These are phyloP conservation scores for Caiman crocodilus DNA, from an alignment of 2,797 vertebrate genomes.

Conservation along the genomic window DNA sequence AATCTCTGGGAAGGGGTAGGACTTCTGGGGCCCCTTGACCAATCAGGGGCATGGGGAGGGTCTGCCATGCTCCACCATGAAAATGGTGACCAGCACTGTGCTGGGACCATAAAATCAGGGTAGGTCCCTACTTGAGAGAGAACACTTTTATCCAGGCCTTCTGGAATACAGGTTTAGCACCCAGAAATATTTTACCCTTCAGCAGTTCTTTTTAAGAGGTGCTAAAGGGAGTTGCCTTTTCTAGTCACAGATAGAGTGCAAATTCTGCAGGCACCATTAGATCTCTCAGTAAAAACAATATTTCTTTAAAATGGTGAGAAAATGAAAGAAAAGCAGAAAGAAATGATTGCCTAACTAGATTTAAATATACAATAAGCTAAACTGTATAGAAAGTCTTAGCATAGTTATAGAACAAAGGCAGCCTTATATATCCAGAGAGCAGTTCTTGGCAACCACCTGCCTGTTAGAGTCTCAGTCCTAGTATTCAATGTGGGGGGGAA, in stretches of 20 bases:
- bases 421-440: neutral
- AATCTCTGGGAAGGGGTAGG: too few species aligned
- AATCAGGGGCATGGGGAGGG: too few species aligned
- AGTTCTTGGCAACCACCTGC: neutral
- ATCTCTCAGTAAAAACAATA: neutral
- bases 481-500: neutral
- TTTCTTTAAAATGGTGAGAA: neutral
- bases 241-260: neutral
- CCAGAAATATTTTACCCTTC: neutral
- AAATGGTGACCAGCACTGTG: too few species aligned
- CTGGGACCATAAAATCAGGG: too few species aligned
- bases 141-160: neutral
- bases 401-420: neutral
- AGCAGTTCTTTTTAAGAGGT: neutral
- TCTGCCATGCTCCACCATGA: too few species aligned
- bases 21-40: too few species aligned
- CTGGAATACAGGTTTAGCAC: neutral
- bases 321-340: neutral
- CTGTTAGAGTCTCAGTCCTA: neutral
- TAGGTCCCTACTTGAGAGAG: neutral
- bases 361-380: neutral
- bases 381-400: neutral
- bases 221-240: neutral
- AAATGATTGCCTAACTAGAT: neutral
- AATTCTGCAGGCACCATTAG: neutral